phyloP scores from a whole-genome alignment of 2,113 vertebrate genomes.

The Carassius gibelio region DNA sequence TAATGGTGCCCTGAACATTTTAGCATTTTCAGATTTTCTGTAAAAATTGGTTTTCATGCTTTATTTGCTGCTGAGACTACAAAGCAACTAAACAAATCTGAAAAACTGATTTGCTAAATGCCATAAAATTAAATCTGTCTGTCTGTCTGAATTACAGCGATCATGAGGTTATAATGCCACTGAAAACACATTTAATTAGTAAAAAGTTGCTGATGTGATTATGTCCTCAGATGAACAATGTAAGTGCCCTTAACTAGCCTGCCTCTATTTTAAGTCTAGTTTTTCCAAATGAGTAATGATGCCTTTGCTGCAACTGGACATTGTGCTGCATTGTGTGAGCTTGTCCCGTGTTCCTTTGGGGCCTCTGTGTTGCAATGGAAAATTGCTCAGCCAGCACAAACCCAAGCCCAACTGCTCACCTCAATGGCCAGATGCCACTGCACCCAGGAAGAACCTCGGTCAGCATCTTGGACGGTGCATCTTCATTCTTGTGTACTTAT shows the following conservation, averaged over 20 bases:
- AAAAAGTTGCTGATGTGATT: slow-evolving; percentile 18
- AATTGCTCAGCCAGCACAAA: slow-evolving; percentile 31
- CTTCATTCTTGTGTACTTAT: slow-evolving; percentile 8
- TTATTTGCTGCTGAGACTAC: not conserved
- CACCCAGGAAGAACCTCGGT: not conserved
- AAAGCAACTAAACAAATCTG: not conserved
- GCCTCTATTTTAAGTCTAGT: not conserved
- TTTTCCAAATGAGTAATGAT: slow-evolving; percentile 12
- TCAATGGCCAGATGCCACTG: slow-evolving; percentile 16
- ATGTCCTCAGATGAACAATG: slow-evolving; percentile 16
- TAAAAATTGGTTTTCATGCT: not conserved
- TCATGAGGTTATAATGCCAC: not conserved
- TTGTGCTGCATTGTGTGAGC: slow-evolving; percentile 18
- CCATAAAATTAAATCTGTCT: not conserved
- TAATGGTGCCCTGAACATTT: not conserved
- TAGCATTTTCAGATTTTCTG: not conserved
- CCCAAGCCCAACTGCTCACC: slow-evolving; percentile 16
- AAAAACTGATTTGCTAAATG: not conserved
- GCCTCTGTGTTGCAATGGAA: not conserved
- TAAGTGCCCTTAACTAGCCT: slow-evolving; percentile 20
- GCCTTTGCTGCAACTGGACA: slow-evolving; percentile 21
- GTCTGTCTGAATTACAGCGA: not conserved
- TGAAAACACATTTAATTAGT: not conserved
- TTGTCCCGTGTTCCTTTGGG: not conserved
- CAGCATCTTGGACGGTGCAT: not conserved